Base-by-base conservation (phyloP, 2,888 invertebrate species). In the Tetragonula carbonaria region DNA sequence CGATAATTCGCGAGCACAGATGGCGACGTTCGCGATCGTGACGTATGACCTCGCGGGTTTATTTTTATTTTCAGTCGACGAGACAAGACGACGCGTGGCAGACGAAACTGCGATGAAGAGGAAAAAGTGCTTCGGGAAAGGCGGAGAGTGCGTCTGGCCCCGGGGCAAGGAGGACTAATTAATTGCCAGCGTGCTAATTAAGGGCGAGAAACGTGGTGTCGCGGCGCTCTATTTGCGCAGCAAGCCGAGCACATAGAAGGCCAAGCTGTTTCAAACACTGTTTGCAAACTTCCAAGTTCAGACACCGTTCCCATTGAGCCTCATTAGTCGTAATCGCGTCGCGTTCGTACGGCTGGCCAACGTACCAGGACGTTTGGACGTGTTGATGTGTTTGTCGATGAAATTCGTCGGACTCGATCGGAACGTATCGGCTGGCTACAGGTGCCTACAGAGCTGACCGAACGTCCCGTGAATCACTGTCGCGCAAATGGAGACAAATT, bases 181-280 rank as follows among this genome's bases (percentile, higher is more conserved):
- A 89, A 87, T 89, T 80, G 75, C 74, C 74, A 23, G 78, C 67
- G 81, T 59, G 75, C 68, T 85, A 84, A 89, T 83, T 87, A 89
- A 86, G 80, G 62, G 84, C 74, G 78, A 73, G 76, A 79, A 86
- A 82, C 83, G 57, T 59, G 80, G 53, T 84, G 84, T 84, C 87
- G 68, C 55, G 74, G 74, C 76, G 78, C 53, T 70, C 73, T 81
- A 50, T 85, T 75, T 78, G 78, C 73, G 14, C 38, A 23, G 14
- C 28, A n/a, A 28, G 33, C 16, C 55, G 23, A 21, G 50, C 21
- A 16, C 63, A 11, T 8, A 65, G 66, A 80, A 62, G 76, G 66
- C 71, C 72, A 72, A 67, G 53, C 74, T 73, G 83, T 83, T 78
- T 18, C 38, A 67, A 57, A 80, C 78, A 73, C 75, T 74, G 84